These are phyloP conservation scores for Tyrophagus putrescentiae DNA, from an alignment of 1,140 invertebrate species.

Conservation along the genomic window DNA sequence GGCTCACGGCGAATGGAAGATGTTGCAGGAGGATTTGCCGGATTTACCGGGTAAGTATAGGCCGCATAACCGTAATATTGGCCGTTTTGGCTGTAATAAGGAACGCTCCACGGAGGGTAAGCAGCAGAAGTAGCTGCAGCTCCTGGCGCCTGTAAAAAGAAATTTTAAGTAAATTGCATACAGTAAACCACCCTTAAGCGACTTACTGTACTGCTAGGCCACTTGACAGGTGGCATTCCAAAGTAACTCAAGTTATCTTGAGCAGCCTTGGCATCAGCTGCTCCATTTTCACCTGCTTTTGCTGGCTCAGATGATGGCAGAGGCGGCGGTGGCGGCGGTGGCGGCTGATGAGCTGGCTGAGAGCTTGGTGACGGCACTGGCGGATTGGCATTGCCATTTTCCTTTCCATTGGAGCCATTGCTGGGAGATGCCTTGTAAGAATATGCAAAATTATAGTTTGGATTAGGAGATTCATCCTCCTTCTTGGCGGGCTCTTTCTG, in stretches of 20 bases:
- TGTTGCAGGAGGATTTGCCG: not conserved
- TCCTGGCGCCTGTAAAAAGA: not conserved
- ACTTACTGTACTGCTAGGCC: not conserved
- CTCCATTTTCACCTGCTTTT: no score
- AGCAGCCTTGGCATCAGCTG: no score
- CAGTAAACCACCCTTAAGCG: not conserved
- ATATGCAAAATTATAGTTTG: not conserved
- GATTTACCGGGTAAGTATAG: not conserved
- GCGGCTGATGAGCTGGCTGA: not conserved
- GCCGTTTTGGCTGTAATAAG: not conserved
- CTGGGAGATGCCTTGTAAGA: not conserved
- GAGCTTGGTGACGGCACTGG: conserved; percentile 7
- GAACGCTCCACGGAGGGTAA: not conserved
- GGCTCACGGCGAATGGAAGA: not conserved
- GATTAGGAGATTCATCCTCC: not conserved
- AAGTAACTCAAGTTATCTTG: not conserved
- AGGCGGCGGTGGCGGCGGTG: not conserved
- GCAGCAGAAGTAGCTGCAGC: not conserved
- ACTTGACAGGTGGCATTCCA: not conserved
- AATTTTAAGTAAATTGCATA: no score
- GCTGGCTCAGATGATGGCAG: not conserved
- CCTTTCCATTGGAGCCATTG: not conserved
- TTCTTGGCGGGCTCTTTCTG: no score
- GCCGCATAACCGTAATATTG: conserved; percentile 4
- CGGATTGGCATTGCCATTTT: not conserved